These are phyloP conservation scores for Vespertilio murinus DNA, from an alignment of 2,797 vertebrate genomes.

Conservation along the genomic window DNA sequence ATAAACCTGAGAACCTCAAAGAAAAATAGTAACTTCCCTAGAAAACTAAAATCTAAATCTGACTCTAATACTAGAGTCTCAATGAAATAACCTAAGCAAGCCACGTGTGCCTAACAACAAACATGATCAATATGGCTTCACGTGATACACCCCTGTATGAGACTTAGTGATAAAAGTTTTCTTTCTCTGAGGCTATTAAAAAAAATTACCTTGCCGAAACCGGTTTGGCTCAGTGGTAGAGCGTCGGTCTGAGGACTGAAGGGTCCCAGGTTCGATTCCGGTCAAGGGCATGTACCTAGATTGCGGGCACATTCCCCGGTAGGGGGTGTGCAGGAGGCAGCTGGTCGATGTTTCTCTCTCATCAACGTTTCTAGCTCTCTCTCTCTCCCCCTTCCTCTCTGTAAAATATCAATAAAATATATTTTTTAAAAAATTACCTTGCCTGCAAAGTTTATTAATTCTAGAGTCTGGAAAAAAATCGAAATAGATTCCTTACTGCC, in stretches of 20 bases:
- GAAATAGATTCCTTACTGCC: constrained; percentile 11
- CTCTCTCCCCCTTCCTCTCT: too few species aligned
- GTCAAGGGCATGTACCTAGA: too few species aligned
- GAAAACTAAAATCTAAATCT: constrained; percentile 25
- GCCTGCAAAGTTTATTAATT: constrained; percentile 3
- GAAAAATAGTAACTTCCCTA: neutral
- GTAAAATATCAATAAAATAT: too few species aligned
- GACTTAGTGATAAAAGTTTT: neutral
- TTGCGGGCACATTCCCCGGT: too few species aligned
- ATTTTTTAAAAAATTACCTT: neutral
- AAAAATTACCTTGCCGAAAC: neutral
- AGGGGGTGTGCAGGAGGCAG: too few species aligned
- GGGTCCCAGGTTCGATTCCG: too few species aligned
- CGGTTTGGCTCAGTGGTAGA: too few species aligned
- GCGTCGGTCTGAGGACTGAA: too few species aligned
- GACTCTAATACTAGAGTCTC: neutral
- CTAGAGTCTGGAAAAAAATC: neutral
- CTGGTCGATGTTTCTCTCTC: too few species aligned
- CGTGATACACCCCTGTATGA: neutral
- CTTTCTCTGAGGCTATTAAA: neutral
- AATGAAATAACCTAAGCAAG: neutral
- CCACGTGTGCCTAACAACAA: neutral
- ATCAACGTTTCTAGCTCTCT: too few species aligned
- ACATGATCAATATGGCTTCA: neutral
- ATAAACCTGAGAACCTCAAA: neutral